Base-by-base conservation (phyloP, 1,140 invertebrate genomes). In the Drosophila kikkawai region DNA sequence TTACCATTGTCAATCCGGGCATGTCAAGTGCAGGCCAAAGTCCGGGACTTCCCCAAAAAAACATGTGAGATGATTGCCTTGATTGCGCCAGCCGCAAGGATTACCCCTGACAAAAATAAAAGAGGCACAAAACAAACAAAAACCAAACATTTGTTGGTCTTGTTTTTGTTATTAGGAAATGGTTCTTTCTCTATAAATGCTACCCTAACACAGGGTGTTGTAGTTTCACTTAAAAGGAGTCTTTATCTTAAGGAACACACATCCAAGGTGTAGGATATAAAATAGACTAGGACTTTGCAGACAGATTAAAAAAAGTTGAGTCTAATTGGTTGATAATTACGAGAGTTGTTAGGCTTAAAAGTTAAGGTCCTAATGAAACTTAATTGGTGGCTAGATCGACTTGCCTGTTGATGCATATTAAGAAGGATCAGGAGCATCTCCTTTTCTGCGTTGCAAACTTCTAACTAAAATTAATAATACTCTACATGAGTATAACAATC, bases 1-100 rank as follows among this genome's bases (percentile, higher is more conserved):
- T 87, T 87, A 80, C 83, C 80, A 83, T 86, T 86, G 83, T 86
- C 83, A 86, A 86, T 86, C 67, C 47, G 36, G 53, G 19, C 44
- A 11, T 26, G 56, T 85, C 82, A 84, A 84, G 82, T 84, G 82
- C 50, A 78, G 70, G 19, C 39, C 57, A 53, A 26, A n/a, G 36
- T 56, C 53, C 45, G 32, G 32, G 57, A 22, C 17, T 44, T 48
- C 6, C 19, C 36, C 19, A 68, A 50, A 48, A 44, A 2, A 44
- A 45, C 26, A n/a, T 61, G 47, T 56, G 78, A 64, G 64, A 60
- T 85, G 79, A 80, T 85, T 80, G 73, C 73, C 60, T 50, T 69
- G 64, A 80, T 84, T 84, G 67, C 58, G 22, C 39, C 47, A 55
- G 75, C 80, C 75, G 36, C 81, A 70, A 82, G 80, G 75, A 82